Evolutionary conservation across 2,888 invertebrate genomes (phyloP), one percentile per base, ranked within the genome.

Genomic region (Lysandra coridon): DNA sequence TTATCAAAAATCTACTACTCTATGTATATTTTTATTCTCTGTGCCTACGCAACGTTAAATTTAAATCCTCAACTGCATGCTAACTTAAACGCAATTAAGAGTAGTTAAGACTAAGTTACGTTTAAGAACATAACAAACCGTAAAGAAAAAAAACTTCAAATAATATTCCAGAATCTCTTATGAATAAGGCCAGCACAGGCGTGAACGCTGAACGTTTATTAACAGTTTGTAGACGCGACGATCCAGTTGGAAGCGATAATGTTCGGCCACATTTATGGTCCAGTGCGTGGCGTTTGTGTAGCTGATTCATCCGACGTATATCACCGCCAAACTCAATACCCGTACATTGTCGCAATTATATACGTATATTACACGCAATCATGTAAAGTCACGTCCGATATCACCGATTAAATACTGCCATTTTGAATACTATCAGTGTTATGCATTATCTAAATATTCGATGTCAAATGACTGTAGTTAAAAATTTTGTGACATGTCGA

Each of bases 241-340:
- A 83, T 80, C 82, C 83, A 82, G 83, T 81, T 82, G 83, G 83
- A 84, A 85, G 85, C 87, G 84, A 84, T 85, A 85, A 87, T 84
- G 85, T 83, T 84, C 84, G 82, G 84, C 84, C 86, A 84, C 85
- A 85, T 85, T 87, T 86, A 87, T 84, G 86, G 84, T 84, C 84
- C 85, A 85, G 82, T 84, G 86, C 84, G 84, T 85, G 83, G 83
- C 83, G 85, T 85, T 85, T 85, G 85, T 85, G 85, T 85, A 85
- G 79, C 83, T 83, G 83, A 83, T 83, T 82, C 82, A 82, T 83
- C 82, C 83, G 83, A 33, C 69, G 33, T 69, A 69, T 69, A 69
- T 69, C 69, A 69, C 69, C 33, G 33, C 30, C 14, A 69, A 69
- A 69, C 33, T 69, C 69, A 69, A 69, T 37, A 69, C 69, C 14